Base-by-base conservation (phyloP, 2,113 vertebrate genomes). In the Pelusios castaneus region DNA sequence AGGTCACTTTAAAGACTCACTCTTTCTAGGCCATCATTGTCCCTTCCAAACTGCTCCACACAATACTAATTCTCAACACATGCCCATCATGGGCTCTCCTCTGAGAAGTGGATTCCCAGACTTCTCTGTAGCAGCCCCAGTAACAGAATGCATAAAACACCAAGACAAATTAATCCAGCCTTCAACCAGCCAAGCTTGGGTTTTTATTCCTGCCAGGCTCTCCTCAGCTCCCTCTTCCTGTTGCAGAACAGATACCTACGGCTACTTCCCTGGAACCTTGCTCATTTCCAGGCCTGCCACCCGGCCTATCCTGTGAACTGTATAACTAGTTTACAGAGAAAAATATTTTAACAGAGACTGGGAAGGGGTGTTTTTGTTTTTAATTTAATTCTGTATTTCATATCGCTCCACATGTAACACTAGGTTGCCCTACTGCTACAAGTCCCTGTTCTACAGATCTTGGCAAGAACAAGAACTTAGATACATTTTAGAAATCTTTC, bases 391-490 rank as follows among this genome's bases (percentile, higher is more conserved):
- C 11, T 34, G 86, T 85, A 47, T 60, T 88, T 84, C 60, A 67
- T 21, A 43, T 51, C 77, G 34, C 25, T 89, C 14, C 41, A 41
- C n/a, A 11, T n/a, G 47, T 43, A 82, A 67, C 31, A 80, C 49
- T n/a, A 82, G 54, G n/a, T 12, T 91, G 85, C 55, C 81, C 76
- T 43, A 89, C 58, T 27, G 47, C 21, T 92, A 86, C 82, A 81
- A 70, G 52, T 63, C 82, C 56, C 84, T 81, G 67, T 76, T 87
- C 38, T 11, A 7, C n/a, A 41, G 87, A 91, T 84, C 94, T 83
- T 91, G 70, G 17, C 92, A 83, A 94, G 76, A 81, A 47, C 6
- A 80, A 81, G 70, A 85, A 94, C 88, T 94, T 93, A n/a, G 8
- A 0, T 12, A 19, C 73, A 67, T 38, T 78, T 38, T 52, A 85